A percentile compares a stretch with the other conserved stretches of the same genome.
phyloP scores from a whole-genome alignment of 2,113 vertebrate species.

The Nibea albiflora region DNA sequence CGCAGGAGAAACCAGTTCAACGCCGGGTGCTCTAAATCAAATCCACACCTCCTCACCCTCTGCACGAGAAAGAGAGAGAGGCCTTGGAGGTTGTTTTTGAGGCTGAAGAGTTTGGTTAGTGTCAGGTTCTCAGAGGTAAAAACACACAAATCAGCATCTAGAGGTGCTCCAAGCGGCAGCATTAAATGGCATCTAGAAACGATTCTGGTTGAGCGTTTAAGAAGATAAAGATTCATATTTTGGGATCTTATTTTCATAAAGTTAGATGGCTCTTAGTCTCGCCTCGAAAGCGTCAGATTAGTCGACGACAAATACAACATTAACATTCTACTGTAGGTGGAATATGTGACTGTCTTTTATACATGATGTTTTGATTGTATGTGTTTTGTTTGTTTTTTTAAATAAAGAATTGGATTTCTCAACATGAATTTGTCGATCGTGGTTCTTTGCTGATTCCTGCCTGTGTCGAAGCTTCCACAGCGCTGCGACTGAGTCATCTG shows the following conservation, averaged over 20 bases:
- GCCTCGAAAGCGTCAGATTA: conserved; percentile 54
- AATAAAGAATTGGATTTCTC: conserved; percentile 62
- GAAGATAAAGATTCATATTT: conserved; percentile 58
- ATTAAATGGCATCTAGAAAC: conserved; percentile 60
- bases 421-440: neutral
- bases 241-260: conserved; percentile 67
- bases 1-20: conserved; percentile 15
- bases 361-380: conserved; percentile 76
- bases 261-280: conserved; percentile 56
- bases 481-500: conserved; percentile 43
- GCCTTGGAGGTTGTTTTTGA: neutral
- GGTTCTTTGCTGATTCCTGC: neutral
- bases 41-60: conserved; percentile 33
- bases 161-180: conserved; percentile 36
- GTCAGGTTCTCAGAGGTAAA: conserved; percentile 23
- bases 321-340: conserved; percentile 70
- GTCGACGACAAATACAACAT: conserved; percentile 51
- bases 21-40: conserved; percentile 52
- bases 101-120: conserved; percentile 10
- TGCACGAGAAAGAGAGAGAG: conserved; percentile 6
- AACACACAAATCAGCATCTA: conserved; percentile 38
- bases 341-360: conserved; percentile 78
- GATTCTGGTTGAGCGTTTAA: conserved; percentile 51
- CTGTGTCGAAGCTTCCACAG: neutral
- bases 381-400: conserved; percentile 59